A percentile compares a stretch with the other conserved stretches of the same genome.
Conservation (phyloP, 2,113 vertebrate species). For the Chamaetylas fuelleborni region DNA sequence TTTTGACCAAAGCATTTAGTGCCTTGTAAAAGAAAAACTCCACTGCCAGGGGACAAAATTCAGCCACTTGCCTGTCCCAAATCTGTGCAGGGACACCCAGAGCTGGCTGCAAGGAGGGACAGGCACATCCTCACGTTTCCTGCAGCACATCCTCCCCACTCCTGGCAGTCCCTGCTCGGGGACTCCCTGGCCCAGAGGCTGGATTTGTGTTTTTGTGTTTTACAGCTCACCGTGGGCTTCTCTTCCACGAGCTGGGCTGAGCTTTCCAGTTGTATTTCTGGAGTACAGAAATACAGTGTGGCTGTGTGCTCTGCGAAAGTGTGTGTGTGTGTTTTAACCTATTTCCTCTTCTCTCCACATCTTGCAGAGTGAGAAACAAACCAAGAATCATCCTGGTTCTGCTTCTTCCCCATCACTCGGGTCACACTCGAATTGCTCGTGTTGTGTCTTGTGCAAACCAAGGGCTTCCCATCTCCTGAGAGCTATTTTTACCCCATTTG, state of each 20-base stretch:
- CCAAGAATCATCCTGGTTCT: background rate
- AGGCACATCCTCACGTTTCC: background rate
- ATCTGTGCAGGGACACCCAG: background rate
- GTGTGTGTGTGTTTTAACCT: background rate
- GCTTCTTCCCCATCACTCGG: background rate
- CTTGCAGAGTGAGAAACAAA: background rate
- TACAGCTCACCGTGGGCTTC: background rate
- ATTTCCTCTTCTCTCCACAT: background rate
- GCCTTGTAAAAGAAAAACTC: background rate
- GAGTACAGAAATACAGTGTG: background rate
- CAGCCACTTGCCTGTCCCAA: background rate
- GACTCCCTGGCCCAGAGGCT: background rate
- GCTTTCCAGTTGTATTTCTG: background rate
- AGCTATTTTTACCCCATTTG: background rate
- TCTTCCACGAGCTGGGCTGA: background rate
- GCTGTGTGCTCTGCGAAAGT: background rate
- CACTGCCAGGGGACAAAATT: background rate
- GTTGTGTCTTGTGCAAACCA: background rate
- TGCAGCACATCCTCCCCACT: background rate
- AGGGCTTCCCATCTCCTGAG: background rate
- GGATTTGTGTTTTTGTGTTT: background rate
- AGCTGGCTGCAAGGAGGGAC: background rate
- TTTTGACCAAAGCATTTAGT: background rate
- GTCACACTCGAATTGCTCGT: accelerated
- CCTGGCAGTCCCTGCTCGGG: background rate